Base-by-base conservation (phyloP, 1,140 invertebrate genomes). In the Eulimnadia texana region DNA sequence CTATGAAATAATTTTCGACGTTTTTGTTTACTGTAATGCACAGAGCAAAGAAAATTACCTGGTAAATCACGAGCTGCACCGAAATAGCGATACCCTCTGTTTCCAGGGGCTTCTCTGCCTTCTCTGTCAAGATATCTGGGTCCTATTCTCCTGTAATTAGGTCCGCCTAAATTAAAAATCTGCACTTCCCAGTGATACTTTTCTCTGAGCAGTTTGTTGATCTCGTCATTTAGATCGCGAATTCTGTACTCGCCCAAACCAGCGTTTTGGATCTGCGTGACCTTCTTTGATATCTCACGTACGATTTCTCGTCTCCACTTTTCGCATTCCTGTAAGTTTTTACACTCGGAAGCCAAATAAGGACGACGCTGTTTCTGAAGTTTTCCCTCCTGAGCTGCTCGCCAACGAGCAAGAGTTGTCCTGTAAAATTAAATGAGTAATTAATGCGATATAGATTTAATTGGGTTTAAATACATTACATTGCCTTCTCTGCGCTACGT, bases 221-320 rank as follows among this genome's bases (percentile, higher is more conserved):
- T 99, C 76, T 99, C 96, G 77, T 99, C 97, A 73, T 99, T 99
- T 1, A 99, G 75, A 74, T 99, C 97, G 29, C 97, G 77, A 65
- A 99, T 93, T 42, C 95, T 82, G 72, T 97, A 99, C 77, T 99
- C 97, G 0, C 96, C 96, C 0, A 99, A 77, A 66, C 96, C 96
- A 68, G 97, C 95, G 79, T 98, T 98, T 74, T 99, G 96, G 71
- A 99, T 99, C 74, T 97, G 91, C 19, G 95, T 87, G n/a, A 99
- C 95, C 79, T 99, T 99, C 69, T 94, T 92, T 0, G 94, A 91
- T 47, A 99, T 88, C 77, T 99, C 96, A 63, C 93, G 77, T 55
- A 98, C 93, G 61, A 98, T 95, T 73, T 98, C 92, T 72, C 92
- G 79, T 67, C 95, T 79, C 85, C 91, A 98, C 77, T 93, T 95